Conservation (phyloP, 2,113 vertebrate genomes). For the Cyprinodon variegatus region DNA sequence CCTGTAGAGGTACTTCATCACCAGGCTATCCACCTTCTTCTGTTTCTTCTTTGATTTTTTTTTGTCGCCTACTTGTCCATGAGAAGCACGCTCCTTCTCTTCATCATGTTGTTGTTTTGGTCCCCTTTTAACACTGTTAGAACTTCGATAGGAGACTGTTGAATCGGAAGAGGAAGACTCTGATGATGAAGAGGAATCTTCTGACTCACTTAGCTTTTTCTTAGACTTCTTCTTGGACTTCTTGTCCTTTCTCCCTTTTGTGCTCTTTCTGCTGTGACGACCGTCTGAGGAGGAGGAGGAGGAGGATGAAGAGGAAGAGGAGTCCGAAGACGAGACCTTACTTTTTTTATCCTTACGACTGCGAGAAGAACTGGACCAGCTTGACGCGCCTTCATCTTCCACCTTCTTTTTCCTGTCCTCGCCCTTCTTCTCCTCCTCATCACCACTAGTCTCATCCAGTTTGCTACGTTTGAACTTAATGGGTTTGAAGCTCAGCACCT, state of each 20-base stretch:
- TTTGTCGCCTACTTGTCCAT: slow-evolving; percentile 60
- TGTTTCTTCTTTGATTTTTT: slow-evolving; percentile 88
- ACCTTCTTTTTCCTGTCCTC: slow-evolving; percentile 79
- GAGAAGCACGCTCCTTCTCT: slow-evolving; percentile 47
- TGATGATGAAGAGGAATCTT: slow-evolving; percentile 81
- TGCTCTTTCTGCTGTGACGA: slow-evolving; percentile 74
- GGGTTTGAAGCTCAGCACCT: slow-evolving; percentile 94
- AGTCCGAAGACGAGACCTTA: slow-evolving; percentile 75
- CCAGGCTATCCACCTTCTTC: slow-evolving; percentile 90
- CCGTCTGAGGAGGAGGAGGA: slow-evolving; percentile 74
- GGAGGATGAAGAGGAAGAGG: slow-evolving; percentile 34
- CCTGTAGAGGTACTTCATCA: slow-evolving; percentile 99
- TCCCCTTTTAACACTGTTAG: slow-evolving; percentile 88
- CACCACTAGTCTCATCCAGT: slow-evolving; percentile 84
- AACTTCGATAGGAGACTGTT: slow-evolving; percentile 89
- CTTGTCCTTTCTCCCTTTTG: slow-evolving; percentile 73
- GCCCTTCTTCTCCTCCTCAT: slow-evolving; percentile 62
- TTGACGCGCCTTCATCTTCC: slow-evolving; percentile 68
- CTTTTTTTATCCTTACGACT: slow-evolving; percentile 71
- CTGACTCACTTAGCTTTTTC: slow-evolving; percentile 82
- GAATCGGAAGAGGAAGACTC: slow-evolving; percentile 82
- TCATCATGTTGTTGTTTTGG: slow-evolving; percentile 66
- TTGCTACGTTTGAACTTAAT: slow-evolving; percentile 86
- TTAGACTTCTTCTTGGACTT: slow-evolving; percentile 80
- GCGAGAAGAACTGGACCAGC: slow-evolving; percentile 70